A percentile compares a stretch with the other conserved stretches of the same genome.
Conservation (phyloP, 37 sponge, comb jelly and placozoan genomes). For the Spongia lamella region DNA sequence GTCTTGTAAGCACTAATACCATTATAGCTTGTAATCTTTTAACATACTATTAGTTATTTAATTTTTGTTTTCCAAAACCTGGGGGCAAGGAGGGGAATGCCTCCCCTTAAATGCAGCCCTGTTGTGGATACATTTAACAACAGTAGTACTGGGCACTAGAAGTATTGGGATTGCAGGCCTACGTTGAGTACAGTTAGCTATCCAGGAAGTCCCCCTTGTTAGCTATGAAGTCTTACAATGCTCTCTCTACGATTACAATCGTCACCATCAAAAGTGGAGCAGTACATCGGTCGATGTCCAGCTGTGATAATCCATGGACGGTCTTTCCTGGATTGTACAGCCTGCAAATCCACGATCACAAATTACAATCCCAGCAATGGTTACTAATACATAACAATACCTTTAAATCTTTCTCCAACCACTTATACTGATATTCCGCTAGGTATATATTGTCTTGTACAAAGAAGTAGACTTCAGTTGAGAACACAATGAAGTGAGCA, state of each 20-base stretch:
- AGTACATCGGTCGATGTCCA: slow-evolving; percentile 71
- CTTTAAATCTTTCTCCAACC: slow-evolving; percentile 29
- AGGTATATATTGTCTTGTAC: slow-evolving; percentile 4
- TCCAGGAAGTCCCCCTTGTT: too few species aligned
- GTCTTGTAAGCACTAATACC: too few species aligned
- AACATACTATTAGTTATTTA: too few species aligned
- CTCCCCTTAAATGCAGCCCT: too few species aligned
- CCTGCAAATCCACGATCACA: too few species aligned
- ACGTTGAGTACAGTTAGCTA: too few species aligned
- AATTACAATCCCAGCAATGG: background rate
- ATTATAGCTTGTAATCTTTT: too few species aligned
- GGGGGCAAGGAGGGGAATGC: too few species aligned
- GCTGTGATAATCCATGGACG: slow-evolving; percentile 65
- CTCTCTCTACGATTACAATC: slow-evolving; percentile 44
- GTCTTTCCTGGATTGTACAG: background rate
- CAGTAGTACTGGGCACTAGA: too few species aligned
- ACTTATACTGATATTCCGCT: slow-evolving; percentile 25
- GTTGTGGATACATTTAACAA: too few species aligned
- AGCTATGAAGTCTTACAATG: slow-evolving; percentile 29
- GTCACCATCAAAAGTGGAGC: slow-evolving; percentile 44
- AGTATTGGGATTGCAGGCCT: too few species aligned
- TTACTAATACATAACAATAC: background rate
- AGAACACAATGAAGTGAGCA: slow-evolving; percentile 29
- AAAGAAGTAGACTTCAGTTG: slow-evolving; percentile 34
- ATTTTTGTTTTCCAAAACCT: too few species aligned